Percentiles rank a stretch among this genome's conserved stretches.
Conservation (phyloP, 2,888 invertebrate genomes). For the Lacanobia oleracea region DNA sequence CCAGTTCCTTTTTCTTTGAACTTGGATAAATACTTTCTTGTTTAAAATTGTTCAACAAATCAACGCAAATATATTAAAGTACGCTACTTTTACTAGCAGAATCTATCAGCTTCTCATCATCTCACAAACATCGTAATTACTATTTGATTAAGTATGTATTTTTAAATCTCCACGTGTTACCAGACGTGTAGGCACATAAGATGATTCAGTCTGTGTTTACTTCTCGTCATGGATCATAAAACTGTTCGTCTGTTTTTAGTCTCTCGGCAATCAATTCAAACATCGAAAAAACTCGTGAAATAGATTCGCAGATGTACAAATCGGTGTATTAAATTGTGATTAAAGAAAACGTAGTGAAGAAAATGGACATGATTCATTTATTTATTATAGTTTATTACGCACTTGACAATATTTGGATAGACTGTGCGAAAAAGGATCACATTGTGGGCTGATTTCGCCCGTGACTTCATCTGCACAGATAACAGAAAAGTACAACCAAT, state of each 20-base stretch:
- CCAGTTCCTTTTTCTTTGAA: too few relatives aligned
- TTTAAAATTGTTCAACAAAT: slow-evolving; percentile 1
- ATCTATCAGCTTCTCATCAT: slow-evolving; percentile 15
- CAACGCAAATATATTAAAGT: neutral
- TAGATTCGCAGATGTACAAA: neutral
- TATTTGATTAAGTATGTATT: neutral
- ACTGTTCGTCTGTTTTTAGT: slow-evolving; percentile 19
- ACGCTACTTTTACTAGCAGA: neutral
- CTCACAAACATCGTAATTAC: slow-evolving; percentile 5
- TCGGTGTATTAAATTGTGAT: neutral
- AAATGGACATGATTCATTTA: neutral
- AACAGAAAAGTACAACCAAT: too few relatives aligned
- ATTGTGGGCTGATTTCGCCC: too few relatives aligned
- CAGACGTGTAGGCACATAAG: neutral
- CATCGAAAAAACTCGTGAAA: neutral
- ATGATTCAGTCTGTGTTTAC: slow-evolving; percentile 13
- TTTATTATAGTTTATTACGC: too few relatives aligned
- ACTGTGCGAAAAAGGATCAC: too few relatives aligned
- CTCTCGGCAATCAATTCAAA: slow-evolving; percentile 32
- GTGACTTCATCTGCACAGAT: too few relatives aligned
- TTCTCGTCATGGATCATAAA: slow-evolving; percentile 27
- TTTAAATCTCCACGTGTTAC: neutral
- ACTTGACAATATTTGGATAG: too few relatives aligned
- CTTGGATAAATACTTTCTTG: slow-evolving; percentile 12
- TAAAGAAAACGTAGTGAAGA: neutral